Evolutionary conservation across 2,113 vertebrate species (phyloP).

Genomic region (Phalacrocorax aristotelis): DNA sequence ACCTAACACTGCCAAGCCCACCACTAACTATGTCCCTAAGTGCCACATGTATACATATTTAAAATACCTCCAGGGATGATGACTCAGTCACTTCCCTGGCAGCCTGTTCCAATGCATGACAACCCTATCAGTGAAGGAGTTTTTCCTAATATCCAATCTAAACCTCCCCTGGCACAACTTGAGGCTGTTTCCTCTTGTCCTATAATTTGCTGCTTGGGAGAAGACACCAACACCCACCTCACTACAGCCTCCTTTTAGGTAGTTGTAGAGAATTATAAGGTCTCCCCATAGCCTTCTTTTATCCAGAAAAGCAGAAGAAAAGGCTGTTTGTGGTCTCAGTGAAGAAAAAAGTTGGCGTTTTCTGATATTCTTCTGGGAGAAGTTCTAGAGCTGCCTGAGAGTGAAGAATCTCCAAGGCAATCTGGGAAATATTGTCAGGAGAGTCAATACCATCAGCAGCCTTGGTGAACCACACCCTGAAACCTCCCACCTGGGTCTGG

Average conservation of each 20-base stretch:
- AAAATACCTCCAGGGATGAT: neutral
- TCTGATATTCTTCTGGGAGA: neutral
- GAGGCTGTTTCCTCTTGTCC: neutral
- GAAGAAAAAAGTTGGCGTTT: neutral
- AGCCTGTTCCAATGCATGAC: neutral
- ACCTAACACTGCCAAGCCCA: neutral
- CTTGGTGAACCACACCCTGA: neutral
- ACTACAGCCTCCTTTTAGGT: neutral
- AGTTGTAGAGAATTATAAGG: neutral
- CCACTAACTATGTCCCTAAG: neutral
- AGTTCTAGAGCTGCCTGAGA: neutral
- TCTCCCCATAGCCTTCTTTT: neutral
- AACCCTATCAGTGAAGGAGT: neutral
- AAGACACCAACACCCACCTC: neutral
- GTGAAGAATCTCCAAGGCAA: neutral
- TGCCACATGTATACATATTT: neutral
- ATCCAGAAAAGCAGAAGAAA: neutral
- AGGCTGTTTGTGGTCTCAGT: neutral
- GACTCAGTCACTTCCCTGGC: neutral
- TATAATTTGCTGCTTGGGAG: neutral
- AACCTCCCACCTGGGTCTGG: neutral
- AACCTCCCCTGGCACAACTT: neutral
- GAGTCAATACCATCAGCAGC: neutral
- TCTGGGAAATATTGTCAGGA: neutral
- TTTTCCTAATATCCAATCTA: neutral